phyloP scores from a whole-genome alignment of 2,113 vertebrate genomes.

The Apteryx mantelli region DNA sequence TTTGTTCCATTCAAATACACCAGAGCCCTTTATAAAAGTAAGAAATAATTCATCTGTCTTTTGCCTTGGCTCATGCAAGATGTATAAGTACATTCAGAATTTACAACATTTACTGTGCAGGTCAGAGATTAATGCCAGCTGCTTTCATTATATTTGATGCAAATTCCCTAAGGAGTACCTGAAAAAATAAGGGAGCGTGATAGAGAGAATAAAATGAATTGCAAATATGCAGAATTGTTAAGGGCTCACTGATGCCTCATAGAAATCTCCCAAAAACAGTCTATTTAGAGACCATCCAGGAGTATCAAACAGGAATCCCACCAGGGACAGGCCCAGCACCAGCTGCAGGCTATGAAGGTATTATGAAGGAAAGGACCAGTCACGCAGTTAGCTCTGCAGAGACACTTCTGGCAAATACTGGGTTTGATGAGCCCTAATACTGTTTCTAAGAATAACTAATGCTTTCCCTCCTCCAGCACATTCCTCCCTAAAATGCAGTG shows the following conservation, averaged over 20 bases:
- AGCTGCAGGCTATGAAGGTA: background rate
- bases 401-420: slow-evolving; percentile 9
- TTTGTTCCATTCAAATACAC: background rate
- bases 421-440: slow-evolving; percentile 50
- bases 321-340: background rate
- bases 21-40: slow-evolving; percentile 18
- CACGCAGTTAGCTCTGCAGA: slow-evolving; percentile 11
- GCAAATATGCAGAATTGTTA: slow-evolving; percentile 39
- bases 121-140: slow-evolving; percentile 32
- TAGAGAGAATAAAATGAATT: slow-evolving; percentile 48
- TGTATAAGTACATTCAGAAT: slow-evolving; percentile 42
- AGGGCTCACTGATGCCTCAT: background rate
- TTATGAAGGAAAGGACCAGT: background rate
- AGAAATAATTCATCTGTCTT: slow-evolving; percentile 11
- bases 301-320: slow-evolving; percentile 8
- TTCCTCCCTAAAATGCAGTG: slow-evolving; percentile 8
- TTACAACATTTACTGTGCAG: slow-evolving; percentile 10
- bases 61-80: slow-evolving; percentile 42
- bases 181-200: background rate
- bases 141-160: slow-evolving; percentile 42
- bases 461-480: slow-evolving; percentile 27
- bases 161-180: slow-evolving; percentile 41
- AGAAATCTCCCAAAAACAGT: slow-evolving; percentile 17
- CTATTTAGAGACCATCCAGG: slow-evolving; percentile 29
- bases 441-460: slow-evolving; percentile 35